phyloP scores from a whole-genome alignment of 1,140 invertebrate species.

The Polypedilum pembai region DNA sequence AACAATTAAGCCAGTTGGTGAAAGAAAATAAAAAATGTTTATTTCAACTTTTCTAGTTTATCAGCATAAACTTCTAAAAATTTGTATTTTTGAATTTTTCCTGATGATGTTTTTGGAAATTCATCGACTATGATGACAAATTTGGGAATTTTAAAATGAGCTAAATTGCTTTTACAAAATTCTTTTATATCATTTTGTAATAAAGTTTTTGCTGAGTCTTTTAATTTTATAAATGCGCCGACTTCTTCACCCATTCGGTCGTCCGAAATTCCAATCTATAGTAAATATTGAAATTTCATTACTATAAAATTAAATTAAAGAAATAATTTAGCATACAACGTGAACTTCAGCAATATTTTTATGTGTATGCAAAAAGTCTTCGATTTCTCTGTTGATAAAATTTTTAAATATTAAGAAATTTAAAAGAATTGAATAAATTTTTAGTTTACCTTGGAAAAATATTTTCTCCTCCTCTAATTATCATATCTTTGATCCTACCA shows the following conservation, averaged over 20 bases:
- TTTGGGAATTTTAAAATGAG: slow-evolving; percentile 75
- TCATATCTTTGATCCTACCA: slow-evolving; percentile 81
- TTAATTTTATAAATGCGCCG: slow-evolving; percentile 60
- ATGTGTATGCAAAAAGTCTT: slow-evolving; percentile 47
- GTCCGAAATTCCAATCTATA: slow-evolving; percentile 63
- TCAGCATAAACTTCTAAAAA: slow-evolving; percentile 45
- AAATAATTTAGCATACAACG: slow-evolving; percentile 42
- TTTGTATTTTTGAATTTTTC: slow-evolving; percentile 73
- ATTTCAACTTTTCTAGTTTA: background rate
- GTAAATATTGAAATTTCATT: background rate
- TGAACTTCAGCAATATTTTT: slow-evolving; percentile 67
- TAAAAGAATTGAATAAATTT: slow-evolving; percentile 54
- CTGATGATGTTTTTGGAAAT: slow-evolving; percentile 76
- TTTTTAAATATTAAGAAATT: no score
- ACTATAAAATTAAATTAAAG: background rate
- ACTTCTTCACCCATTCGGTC: slow-evolving; percentile 72
- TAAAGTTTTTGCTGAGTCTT: slow-evolving; percentile 43
- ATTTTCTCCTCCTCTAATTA: slow-evolving; percentile 90
- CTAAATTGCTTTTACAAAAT: slow-evolving; percentile 68
- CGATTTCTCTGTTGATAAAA: no score
- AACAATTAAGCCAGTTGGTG: background rate
- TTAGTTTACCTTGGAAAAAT: slow-evolving; percentile 85
- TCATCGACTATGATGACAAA: slow-evolving; percentile 60
- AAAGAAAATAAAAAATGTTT: background rate
- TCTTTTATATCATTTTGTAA: slow-evolving; percentile 53